These are phyloP conservation scores for Abramis brama DNA, from an alignment of 2,113 vertebrate genomes.

Conservation along the genomic window DNA sequence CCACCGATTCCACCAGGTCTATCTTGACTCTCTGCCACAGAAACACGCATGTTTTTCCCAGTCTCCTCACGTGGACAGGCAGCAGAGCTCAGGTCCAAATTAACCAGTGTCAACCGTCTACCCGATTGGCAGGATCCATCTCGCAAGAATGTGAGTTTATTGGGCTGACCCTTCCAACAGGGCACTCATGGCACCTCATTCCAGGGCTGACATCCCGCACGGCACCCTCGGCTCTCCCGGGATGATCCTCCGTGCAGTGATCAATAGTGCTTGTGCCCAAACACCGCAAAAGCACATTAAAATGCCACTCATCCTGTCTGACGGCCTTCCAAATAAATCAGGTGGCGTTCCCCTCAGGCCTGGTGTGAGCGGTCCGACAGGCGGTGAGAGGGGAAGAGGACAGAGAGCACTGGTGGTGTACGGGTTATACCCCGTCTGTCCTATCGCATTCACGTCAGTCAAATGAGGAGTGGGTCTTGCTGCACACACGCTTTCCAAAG, in stretches of 20 bases:
- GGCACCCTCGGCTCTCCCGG: slow-evolving; percentile 39
- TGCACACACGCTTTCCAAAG: slow-evolving; percentile 6
- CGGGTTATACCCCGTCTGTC: slow-evolving; percentile 47
- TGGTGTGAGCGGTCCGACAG: slow-evolving; percentile 44
- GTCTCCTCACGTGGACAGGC: slow-evolving; percentile 41
- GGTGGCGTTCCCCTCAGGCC: slow-evolving; percentile 70
- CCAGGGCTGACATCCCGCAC: slow-evolving; percentile 73
- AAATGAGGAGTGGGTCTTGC: neutral
- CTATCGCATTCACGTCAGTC: slow-evolving; percentile 47
- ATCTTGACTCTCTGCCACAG: neutral
- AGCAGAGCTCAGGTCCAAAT: slow-evolving; percentile 45
- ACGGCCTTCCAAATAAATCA: slow-evolving; percentile 80
- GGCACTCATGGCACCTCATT: slow-evolving; percentile 77
- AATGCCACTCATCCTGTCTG: slow-evolving; percentile 79
- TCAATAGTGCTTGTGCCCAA: slow-evolving; percentile 84
- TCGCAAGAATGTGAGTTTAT: slow-evolving; percentile 72
- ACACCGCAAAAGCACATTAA: slow-evolving; percentile 84
- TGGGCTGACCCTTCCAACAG: slow-evolving; percentile 73
- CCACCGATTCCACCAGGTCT: neutral
- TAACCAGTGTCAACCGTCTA: slow-evolving; percentile 61
- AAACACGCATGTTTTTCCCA: slow-evolving; percentile 25
- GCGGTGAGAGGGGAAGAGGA: slow-evolving; percentile 47
- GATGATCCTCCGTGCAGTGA: slow-evolving; percentile 65
- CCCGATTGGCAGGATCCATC: slow-evolving; percentile 73
- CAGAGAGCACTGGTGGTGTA: neutral